phyloP scores from a whole-genome alignment of 2,113 vertebrate genomes.

The Cepphus grylle region DNA sequence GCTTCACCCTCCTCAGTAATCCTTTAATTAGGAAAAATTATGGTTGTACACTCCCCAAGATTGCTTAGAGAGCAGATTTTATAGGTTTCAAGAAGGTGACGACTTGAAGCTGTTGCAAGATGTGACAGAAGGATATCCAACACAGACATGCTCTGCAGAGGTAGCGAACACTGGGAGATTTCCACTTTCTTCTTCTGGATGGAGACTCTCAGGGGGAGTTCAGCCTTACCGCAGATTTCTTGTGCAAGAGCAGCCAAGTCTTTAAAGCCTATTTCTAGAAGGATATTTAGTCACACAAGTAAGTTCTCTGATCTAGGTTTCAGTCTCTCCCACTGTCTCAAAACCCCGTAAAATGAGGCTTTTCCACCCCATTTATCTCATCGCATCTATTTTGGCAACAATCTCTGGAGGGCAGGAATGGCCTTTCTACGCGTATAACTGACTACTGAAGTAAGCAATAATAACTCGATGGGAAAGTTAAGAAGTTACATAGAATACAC shows the following conservation, averaged over 20 bases:
- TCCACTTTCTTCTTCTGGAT: not conserved
- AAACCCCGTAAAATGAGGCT: not conserved
- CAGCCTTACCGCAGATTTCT: not conserved
- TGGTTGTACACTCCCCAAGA: not conserved
- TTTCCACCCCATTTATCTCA: constrained; percentile 29
- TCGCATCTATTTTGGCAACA: not conserved
- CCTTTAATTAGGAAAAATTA: not conserved
- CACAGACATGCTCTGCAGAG: not conserved
- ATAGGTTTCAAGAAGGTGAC: not conserved
- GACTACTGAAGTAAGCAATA: constrained; percentile 26
- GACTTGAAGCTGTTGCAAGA: not conserved
- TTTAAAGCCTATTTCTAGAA: constrained; percentile 1
- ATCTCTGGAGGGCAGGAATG: not conserved
- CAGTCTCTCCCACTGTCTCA: not conserved
- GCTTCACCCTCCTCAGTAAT: not conserved
- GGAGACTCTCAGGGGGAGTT: not conserved
- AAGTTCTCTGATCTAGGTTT: constrained; percentile 18
- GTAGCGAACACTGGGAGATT: not conserved
- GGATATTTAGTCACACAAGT: not conserved
- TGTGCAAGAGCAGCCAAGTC: not conserved
- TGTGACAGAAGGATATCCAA: not conserved
- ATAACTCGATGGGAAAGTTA: not conserved
- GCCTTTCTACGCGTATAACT: not conserved
- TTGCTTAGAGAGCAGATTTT: not conserved
- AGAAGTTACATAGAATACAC: not conserved